phyloP scores from a whole-genome alignment of 2,113 vertebrate species.

The Oncorhynchus keta region DNA sequence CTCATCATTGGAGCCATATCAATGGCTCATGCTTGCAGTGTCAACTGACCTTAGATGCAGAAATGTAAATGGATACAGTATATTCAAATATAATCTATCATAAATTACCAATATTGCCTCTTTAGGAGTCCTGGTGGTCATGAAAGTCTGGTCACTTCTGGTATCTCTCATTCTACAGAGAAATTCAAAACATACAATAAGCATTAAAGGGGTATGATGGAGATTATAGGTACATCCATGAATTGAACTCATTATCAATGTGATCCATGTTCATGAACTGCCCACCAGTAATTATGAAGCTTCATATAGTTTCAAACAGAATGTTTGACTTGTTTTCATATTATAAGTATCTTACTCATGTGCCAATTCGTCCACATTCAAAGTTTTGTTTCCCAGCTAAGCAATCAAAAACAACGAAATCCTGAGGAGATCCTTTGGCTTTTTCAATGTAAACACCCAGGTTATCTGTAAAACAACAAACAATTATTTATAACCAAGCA shows the following conservation, averaged over 20 bases:
- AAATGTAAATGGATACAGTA: neutral
- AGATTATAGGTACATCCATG: neutral
- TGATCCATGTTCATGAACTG: too few relatives aligned
- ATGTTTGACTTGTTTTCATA: neutral
- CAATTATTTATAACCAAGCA: neutral
- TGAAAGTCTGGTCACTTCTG: slow-evolving; percentile 36
- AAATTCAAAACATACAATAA: neutral
- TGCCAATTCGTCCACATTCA: slow-evolving; percentile 50
- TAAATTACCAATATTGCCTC: slow-evolving; percentile 64
- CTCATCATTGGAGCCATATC: too few relatives aligned
- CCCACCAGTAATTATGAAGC: too few relatives aligned
- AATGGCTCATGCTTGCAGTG: too few relatives aligned
- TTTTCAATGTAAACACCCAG: slow-evolving; percentile 28
- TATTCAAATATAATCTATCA: neutral
- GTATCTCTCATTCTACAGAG: slow-evolving; percentile 49
- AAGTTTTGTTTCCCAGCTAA: slow-evolving; percentile 20
- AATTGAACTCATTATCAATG: too few relatives aligned
- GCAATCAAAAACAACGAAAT: slow-evolving; percentile 4
- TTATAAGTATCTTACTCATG: slow-evolving; percentile 37
- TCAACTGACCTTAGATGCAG: neutral
- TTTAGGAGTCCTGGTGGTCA: slow-evolving; percentile 49
- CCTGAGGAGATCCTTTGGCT: neutral
- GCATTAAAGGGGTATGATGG: neutral
- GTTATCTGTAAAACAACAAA: slow-evolving; percentile 43
- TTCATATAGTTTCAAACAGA: neutral